These are phyloP conservation scores for Hylaeus anthracinus DNA, from an alignment of 1,140 invertebrate genomes.

Conservation along the genomic window DNA sequence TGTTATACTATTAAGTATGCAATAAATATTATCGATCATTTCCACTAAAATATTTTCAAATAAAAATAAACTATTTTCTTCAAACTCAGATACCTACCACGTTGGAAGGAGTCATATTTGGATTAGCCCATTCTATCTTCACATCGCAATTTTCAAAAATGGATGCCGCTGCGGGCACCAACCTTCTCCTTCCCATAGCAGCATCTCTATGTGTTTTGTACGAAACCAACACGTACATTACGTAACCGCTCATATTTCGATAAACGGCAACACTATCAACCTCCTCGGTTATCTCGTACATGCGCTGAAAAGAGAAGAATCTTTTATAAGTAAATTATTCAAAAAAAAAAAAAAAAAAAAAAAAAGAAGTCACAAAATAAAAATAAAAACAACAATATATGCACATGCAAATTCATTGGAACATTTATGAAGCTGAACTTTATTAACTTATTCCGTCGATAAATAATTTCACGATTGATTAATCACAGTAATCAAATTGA, in stretches of 20 bases:
- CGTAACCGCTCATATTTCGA: slow-evolving; percentile 48
- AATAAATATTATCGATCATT: too few species aligned
- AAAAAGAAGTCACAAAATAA: neutral
- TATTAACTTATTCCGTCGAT: too few species aligned
- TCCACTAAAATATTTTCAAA: neutral
- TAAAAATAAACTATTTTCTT: neutral
- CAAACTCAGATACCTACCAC: slow-evolving; percentile 64
- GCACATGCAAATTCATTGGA: neutral
- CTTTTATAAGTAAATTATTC: neutral
- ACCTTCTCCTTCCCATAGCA: slow-evolving; percentile 85
- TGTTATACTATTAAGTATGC: too few species aligned
- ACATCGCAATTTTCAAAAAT: slow-evolving; percentile 77
- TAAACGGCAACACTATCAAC: slow-evolving; percentile 71
- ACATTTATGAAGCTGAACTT: neutral
- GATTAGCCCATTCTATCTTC: slow-evolving; percentile 87
- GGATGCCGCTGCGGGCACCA: slow-evolving; percentile 82
- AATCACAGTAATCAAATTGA: too few species aligned
- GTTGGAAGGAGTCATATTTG: slow-evolving; percentile 70
- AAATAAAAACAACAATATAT: too few species aligned
- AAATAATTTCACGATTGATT: too few species aligned
- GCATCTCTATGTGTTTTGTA: slow-evolving; percentile 86
- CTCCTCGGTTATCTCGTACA: slow-evolving; percentile 67
- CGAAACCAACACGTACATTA: slow-evolving; percentile 84
- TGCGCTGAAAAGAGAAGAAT: slow-evolving; percentile 63
- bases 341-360: neutral